phyloP scores from a whole-genome alignment of 2,888 invertebrate genomes.

The Poecilobothrus nobilitatus region DNA sequence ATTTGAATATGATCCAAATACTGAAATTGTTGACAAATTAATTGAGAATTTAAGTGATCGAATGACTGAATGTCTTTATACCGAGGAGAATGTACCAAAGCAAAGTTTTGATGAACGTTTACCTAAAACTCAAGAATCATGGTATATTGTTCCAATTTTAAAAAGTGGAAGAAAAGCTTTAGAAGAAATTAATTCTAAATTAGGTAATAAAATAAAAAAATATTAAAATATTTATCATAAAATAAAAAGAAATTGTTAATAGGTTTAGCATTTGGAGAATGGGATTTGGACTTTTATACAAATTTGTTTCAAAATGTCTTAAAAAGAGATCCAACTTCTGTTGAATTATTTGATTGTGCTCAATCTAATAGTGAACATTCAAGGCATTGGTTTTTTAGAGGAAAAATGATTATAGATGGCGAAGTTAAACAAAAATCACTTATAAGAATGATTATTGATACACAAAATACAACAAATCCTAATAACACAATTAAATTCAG shows the following conservation, averaged over 20 bases:
- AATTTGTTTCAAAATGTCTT: conserved; percentile 73
- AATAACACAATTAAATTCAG: conserved; percentile 96
- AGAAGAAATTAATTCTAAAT: conserved; percentile 66
- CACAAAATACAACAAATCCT: conserved; percentile 72
- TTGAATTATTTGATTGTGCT: conserved; percentile 95
- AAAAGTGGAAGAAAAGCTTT: conserved; percentile 68
- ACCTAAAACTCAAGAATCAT: conserved; percentile 59
- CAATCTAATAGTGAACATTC: conserved; percentile 98
- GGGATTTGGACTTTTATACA: conserved; percentile 86
- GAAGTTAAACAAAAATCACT: conserved; percentile 67
- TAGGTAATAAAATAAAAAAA: conserved; percentile 47
- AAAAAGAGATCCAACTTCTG: conserved; percentile 89
- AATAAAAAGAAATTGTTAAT: conserved; percentile 11
- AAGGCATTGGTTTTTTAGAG: conserved; percentile 98
- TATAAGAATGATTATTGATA: conserved; percentile 86
- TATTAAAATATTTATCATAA: background rate
- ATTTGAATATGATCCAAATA: conserved; percentile 31
- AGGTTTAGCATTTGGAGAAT: conserved; percentile 85
- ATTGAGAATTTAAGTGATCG: conserved; percentile 69
- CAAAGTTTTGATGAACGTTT: conserved; percentile 60
- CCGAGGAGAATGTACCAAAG: conserved; percentile 53
- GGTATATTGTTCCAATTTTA: conserved; percentile 78
- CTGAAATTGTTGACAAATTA: conserved; percentile 43
- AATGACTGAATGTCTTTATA: conserved; percentile 89
- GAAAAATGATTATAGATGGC: conserved; percentile 77